Evolutionary conservation across 2,113 vertebrate genomes (phyloP).

Genomic region (Gnathonemus echidnorhynchus): DNA sequence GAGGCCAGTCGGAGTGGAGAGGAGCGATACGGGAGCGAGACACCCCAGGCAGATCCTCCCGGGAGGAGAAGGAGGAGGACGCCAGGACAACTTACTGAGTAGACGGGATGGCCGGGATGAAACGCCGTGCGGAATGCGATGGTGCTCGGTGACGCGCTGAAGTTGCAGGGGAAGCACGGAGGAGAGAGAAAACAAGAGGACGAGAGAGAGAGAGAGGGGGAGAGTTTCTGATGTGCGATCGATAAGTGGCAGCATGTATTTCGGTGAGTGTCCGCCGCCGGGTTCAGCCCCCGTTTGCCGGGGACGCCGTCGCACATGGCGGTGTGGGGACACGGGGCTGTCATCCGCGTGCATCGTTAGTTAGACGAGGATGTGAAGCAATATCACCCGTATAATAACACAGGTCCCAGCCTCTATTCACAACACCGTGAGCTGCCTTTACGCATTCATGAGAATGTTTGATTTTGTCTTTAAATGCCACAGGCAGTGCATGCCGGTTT

Average conservation of each 20-base stretch:
- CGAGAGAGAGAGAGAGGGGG: slow-evolving; percentile 38
- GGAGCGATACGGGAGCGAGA: slow-evolving; percentile 30
- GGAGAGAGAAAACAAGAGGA: slow-evolving; percentile 19
- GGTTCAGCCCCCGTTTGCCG: slow-evolving; percentile 38
- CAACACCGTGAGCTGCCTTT: not conserved
- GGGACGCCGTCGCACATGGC: not conserved
- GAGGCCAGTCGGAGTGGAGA: slow-evolving; percentile 13
- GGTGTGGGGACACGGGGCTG: not conserved
- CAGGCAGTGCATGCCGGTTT: not conserved
- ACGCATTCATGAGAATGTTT: not conserved
- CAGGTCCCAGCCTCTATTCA: not conserved
- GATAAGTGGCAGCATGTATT: slow-evolving; percentile 96
- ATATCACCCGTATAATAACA: not conserved
- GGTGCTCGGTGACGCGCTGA: slow-evolving; percentile 48
- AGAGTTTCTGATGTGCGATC: slow-evolving; percentile 61
- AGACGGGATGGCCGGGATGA: not conserved
- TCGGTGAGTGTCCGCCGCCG: slow-evolving; percentile 80
- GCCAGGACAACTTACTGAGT: not conserved
- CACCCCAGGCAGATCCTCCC: not conserved
- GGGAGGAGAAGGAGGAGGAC: not conserved
- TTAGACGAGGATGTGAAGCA: not conserved
- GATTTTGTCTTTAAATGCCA: not conserved
- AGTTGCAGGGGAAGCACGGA: slow-evolving; percentile 65
- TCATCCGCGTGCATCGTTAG: not conserved
- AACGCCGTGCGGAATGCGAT: slow-evolving; percentile 45